Conservation (phyloP, 2,797 vertebrate genomes). For the Schizothorax lantsangensis region DNA sequence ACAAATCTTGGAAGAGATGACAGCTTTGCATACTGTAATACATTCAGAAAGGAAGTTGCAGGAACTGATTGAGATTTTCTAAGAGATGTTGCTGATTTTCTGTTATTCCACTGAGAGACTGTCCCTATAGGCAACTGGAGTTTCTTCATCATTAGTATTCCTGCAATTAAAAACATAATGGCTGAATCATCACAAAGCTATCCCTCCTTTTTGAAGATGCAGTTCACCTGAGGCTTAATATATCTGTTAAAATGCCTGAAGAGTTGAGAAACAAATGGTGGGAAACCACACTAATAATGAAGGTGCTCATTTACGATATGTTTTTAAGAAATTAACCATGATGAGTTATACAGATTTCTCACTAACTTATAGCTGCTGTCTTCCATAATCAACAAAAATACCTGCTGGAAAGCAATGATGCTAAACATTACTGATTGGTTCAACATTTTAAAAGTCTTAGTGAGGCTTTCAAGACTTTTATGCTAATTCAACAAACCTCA, state of each 20-base stretch:
- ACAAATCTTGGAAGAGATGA: not conserved
- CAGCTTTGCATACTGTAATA: not conserved
- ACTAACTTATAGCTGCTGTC: not conserved
- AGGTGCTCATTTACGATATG: not conserved
- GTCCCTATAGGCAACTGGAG: conserved; percentile 52
- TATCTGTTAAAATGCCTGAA: conserved; percentile 30
- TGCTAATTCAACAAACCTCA: not conserved
- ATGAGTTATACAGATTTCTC: not conserved
- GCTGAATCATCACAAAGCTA: conserved; percentile 66
- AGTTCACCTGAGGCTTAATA: conserved; percentile 49
- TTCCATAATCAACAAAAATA: not conserved
- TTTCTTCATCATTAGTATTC: conserved; percentile 61
- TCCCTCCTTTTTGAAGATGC: conserved; percentile 39
- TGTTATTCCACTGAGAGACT: conserved; percentile 61
- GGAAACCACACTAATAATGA: not conserved
- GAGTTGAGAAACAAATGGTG: not conserved
- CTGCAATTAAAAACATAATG: conserved; percentile 64
- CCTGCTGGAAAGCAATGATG: not conserved
- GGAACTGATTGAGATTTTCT: not conserved
- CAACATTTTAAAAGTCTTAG: not conserved
- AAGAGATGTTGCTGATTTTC: conserved; percentile 30
- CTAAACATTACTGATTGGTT: not conserved
- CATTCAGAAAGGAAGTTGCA: not conserved
- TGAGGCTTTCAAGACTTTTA: not conserved
- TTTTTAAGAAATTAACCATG: not conserved